Conservation (phyloP, 2,888 invertebrate species). For the Tenthredo distinguenda region DNA sequence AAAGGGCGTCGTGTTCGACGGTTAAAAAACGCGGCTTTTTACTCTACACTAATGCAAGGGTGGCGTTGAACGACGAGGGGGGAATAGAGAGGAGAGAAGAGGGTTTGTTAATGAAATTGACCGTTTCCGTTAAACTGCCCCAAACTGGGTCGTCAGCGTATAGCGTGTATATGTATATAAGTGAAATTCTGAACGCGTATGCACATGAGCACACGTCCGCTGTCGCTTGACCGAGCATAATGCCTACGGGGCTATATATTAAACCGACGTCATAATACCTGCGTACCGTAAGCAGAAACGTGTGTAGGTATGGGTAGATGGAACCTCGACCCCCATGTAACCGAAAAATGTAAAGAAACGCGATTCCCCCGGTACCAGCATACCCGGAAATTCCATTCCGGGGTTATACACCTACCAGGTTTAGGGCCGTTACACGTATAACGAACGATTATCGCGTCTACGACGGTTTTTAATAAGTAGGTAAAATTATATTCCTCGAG, state of each 20-base stretch:
- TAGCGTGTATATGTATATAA: neutral
- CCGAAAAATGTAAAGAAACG: neutral
- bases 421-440: neutral
- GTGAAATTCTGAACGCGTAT: slow-evolving; percentile 8
- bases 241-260: neutral
- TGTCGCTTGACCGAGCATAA: neutral
- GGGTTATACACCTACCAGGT: neutral
- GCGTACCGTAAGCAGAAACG: neutral
- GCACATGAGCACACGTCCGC: slow-evolving; percentile 6
- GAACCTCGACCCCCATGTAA: slow-evolving; percentile 22
- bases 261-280: slow-evolving; percentile 4
- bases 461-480: neutral
- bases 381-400: slow-evolving; percentile 15
- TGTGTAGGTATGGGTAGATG: neutral
- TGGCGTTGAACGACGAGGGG: neutral
- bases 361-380: slow-evolving; percentile 8
- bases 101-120: slow-evolving; percentile 41
- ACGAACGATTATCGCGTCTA: neutral
- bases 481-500: slow-evolving; percentile 25
- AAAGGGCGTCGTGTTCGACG: neutral
- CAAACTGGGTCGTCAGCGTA: slow-evolving; percentile 21
- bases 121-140: slow-evolving; percentile 46
- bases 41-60: neutral
- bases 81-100: neutral
- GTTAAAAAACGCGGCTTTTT: slow-evolving; percentile 6